Conservation (phyloP, 1,140 invertebrate genomes). For the Chlorops oryzae region DNA sequence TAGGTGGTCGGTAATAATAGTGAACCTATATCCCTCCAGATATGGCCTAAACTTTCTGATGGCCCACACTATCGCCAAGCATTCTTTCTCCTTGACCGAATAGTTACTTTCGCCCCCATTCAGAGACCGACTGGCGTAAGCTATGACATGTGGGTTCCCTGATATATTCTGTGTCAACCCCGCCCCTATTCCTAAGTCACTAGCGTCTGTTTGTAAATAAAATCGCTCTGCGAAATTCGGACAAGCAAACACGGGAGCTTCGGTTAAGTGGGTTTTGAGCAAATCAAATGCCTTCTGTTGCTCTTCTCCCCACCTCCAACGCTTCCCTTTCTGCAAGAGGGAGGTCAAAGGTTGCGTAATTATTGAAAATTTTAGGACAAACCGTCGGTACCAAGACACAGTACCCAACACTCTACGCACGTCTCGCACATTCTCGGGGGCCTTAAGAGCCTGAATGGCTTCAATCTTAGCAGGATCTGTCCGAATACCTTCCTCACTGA, state of each 20-base stretch:
- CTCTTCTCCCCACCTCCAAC: background rate
- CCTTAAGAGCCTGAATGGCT: no score
- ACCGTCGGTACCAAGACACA: constrained; percentile 8
- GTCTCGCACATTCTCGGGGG: constrained; percentile 3
- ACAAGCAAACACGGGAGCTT: constrained; percentile 6
- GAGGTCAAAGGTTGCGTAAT: background rate
- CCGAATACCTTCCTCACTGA: no score
- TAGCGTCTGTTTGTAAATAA: constrained; percentile 20
- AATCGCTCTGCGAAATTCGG: constrained; percentile 7
- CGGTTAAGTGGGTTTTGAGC: background rate
- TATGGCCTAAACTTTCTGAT: constrained; percentile 8
- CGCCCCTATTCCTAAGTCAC: constrained; percentile 24
- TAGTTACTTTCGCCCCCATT: constrained; percentile 6
- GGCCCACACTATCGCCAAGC: constrained; percentile 7
- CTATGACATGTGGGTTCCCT: constrained; percentile 8
- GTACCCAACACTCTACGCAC: background rate
- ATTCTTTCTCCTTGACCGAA: constrained; percentile 5
- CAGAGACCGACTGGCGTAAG: constrained; percentile 7
- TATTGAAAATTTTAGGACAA: background rate
- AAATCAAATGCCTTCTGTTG: constrained; percentile 4
- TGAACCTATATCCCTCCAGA: constrained; percentile 1
- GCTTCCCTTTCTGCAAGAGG: background rate
- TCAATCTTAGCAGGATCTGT: no score
- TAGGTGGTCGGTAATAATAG: background rate
- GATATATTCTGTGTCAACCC: constrained; percentile 22